phyloP scores from a whole-genome alignment of 2,113 vertebrate genomes.

The Camelus dromedarius region DNA sequence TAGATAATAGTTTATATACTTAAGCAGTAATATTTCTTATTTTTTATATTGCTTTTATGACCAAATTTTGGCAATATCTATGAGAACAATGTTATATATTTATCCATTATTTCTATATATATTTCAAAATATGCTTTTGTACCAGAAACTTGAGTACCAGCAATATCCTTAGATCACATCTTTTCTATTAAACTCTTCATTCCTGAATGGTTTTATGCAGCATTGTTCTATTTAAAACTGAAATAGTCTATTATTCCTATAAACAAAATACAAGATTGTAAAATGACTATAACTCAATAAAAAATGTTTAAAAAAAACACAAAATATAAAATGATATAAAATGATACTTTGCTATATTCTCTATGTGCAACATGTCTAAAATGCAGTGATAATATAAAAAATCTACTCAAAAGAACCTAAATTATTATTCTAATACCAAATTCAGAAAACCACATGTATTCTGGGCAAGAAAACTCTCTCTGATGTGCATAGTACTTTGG shows the following conservation, averaged over 20 bases:
- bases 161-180: neutral
- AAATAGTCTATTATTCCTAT: neutral
- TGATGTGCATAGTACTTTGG: neutral
- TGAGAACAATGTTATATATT: neutral
- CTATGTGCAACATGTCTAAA: neutral
- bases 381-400: neutral
- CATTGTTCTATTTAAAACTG: neutral
- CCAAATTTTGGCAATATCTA: neutral
- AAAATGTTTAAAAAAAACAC: no score
- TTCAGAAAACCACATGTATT: neutral
- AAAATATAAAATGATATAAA: neutral
- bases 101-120: neutral
- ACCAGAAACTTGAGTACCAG: neutral
- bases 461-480: neutral
- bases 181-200: constrained; percentile 20
- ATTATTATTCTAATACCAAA: neutral
- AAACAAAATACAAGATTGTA: neutral
- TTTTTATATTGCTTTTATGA: constrained; percentile 62
- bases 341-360: neutral
- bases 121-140: constrained; percentile 18
- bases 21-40: constrained; percentile 60
- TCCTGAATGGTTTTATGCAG: constrained; percentile 56
- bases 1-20: constrained; percentile 68
- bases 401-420: neutral
- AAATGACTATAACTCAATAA: no score